Evolutionary conservation across 2,888 invertebrate genomes (phyloP).

Genomic region (Melanargia galathea): DNA sequence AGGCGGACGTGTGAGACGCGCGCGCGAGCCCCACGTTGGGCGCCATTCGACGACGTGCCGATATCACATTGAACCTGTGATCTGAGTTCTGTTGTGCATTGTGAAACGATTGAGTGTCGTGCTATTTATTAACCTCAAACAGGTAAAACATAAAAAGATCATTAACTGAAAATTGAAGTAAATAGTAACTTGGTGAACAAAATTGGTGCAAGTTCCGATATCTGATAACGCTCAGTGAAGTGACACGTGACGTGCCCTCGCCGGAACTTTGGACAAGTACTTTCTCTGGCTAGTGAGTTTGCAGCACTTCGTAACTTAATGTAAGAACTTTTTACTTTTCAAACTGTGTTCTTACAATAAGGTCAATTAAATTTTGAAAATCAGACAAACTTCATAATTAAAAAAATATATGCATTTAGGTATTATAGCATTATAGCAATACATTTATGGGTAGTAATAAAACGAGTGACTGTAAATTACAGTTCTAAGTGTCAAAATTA

Average conservation of each 20-base stretch:
- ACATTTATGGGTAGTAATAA: too few species aligned
- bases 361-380: background rate
- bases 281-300: slow-evolving; percentile 37
- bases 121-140: slow-evolving; percentile 1
- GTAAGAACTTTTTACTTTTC: slow-evolving; percentile 45
- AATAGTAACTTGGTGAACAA: slow-evolving; percentile 32
- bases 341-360: background rate
- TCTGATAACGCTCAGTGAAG: slow-evolving; percentile 52
- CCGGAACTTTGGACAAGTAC: slow-evolving; percentile 40
- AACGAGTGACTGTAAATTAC: too few species aligned
- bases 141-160: slow-evolving; percentile 19
- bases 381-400: too few species aligned
- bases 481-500: too few species aligned
- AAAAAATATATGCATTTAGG: too few species aligned
- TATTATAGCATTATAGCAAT: too few species aligned
- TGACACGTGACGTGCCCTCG: slow-evolving; percentile 50
- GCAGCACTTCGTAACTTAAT: slow-evolving; percentile 37
- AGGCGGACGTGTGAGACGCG: slow-evolving; percentile 50
- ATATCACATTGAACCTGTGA: slow-evolving; percentile 32
- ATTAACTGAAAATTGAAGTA: slow-evolving; percentile 27
- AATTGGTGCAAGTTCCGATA: slow-evolving; percentile 37
- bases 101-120: slow-evolving; percentile 47
- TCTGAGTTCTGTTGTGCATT: slow-evolving; percentile 34
- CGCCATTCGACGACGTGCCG: slow-evolving; percentile 57
- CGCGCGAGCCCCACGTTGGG: slow-evolving; percentile 59